Evolutionary conservation across 1,140 invertebrate species (phyloP), one percentile per base, ranked within the genome.

Genomic region (Oryctes rhinoceros): DNA sequence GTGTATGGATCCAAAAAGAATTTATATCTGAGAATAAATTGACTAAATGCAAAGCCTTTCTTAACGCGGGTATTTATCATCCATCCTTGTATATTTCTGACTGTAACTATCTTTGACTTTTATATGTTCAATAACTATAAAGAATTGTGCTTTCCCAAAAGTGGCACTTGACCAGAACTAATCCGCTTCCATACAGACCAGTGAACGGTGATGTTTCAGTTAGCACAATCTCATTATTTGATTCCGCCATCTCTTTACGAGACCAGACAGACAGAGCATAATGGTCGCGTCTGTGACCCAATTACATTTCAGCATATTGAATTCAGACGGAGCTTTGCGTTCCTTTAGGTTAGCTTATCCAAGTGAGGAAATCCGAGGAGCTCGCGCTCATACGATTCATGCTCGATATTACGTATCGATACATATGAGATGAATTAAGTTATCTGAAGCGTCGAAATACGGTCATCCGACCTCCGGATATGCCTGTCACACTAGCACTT

Each of bases 241-340:
- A 71, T 24, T 24, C 65, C 35, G 35, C 24, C 15, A 71, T 71
- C 35, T 71, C 65, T 71, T 9, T 37, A 35, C 20, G 65, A 71
- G 30, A 18, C 6, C 15, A 44, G 18, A 24, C 65, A 24, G 24
- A 9, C 65, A 37, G 24, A 71, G 35, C 7, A 71, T 71, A 71
- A 71, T 37, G 35, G 18, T 13, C 20, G 0, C 10, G 20, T 37
- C 65, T 71, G 65, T 71, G 65, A 71, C 65, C 65, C 65, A 71
- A 71, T 71, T 71, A 71, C 65, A 71, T 71, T 71, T 71, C 30
- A 71, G 35, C 65, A 71, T 24, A 71, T 71, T 71, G 35, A 24
- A 71, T 71, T 71, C 65, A 37, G 65, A 37, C 30, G 65, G 65
- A 71, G 65, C 65, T 30, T 71, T 59, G 53, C 15, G 53, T 59